A percentile compares a stretch with the other conserved stretches of the same genome.
Conservation (phyloP, 2,888 invertebrate genomes). For the Coleophora flavipennella region DNA sequence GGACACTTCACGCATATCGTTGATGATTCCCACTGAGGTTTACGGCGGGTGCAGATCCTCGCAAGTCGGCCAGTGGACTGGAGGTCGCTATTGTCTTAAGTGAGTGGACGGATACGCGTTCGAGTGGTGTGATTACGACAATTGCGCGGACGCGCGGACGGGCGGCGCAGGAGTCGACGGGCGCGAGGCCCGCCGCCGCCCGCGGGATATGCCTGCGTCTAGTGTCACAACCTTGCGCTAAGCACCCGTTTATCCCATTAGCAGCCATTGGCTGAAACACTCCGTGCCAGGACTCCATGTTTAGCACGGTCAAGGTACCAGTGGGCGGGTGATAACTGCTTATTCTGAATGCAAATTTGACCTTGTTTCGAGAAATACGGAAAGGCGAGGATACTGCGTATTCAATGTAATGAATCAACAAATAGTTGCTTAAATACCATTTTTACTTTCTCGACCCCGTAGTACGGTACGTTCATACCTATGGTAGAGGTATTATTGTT, state of each 20-base stretch:
- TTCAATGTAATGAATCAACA: no score
- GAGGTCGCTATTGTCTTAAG: slow-evolving; percentile 58
- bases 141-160: slow-evolving; percentile 27
- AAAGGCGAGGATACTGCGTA: no score
- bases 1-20: no score
- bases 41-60: not conserved
- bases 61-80: slow-evolving; percentile 44
- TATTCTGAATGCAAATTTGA: no score
- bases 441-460: no score
- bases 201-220: slow-evolving; percentile 46
- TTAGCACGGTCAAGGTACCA: slow-evolving; percentile 64
- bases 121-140: slow-evolving; percentile 64
- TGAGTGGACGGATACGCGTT: slow-evolving; percentile 65
- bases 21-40: no score
- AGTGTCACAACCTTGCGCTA: slow-evolving; percentile 62
- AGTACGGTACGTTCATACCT: no score
- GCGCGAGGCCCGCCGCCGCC: slow-evolving; percentile 23
- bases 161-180: no score
- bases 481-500: no score
- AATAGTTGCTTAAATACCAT: no score
- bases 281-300: slow-evolving; percentile 5
- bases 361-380: no score
- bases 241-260: slow-evolving; percentile 67
- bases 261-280: slow-evolving; percentile 55
- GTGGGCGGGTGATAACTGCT: slow-evolving; percentile 16